A percentile compares a stretch with the other conserved stretches of the same genome.
Conservation (phyloP, 2,113 vertebrate genomes). For the Nerophis ophidion region DNA sequence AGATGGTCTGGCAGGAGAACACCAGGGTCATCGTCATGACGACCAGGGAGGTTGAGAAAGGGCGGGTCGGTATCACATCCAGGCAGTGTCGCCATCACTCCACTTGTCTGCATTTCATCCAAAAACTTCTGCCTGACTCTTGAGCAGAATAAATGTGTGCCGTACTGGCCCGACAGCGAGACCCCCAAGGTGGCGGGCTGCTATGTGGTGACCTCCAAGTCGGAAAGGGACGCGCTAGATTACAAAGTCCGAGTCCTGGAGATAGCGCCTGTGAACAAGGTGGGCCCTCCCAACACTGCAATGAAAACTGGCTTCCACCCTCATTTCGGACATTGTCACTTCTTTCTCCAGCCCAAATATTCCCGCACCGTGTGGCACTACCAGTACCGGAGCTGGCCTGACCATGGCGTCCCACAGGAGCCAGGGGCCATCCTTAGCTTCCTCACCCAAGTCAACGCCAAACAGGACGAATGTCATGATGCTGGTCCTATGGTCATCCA, state of each 20-base stretch:
- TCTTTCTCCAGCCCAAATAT: conserved; percentile 54
- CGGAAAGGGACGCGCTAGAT: conserved; percentile 75
- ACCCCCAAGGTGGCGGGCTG: conserved; percentile 64
- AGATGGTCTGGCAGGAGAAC: conserved; percentile 93
- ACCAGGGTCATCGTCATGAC: conserved; percentile 90
- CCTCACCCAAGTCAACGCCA: conserved; percentile 83
- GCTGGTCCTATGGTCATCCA: conserved; percentile 88
- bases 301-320: background rate
- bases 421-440: conserved; percentile 90
- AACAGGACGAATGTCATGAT: conserved; percentile 69
- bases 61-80: conserved; percentile 75
- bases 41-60: conserved; percentile 92
- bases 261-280: conserved; percentile 66
- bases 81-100: background rate
- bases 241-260: conserved; percentile 81
- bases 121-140: background rate
- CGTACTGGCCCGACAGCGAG: conserved; percentile 83
- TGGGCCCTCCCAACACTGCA: conserved; percentile 36
- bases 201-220: conserved; percentile 67
- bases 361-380: conserved; percentile 86
- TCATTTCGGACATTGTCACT: background rate
- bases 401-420: conserved; percentile 89
- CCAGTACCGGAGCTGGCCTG: conserved; percentile 96
- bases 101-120: background rate
- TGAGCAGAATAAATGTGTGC: conserved; percentile 89